These are phyloP conservation scores for Oopsacas minuta DNA, from an alignment of 37 sponge, comb jelly and placozoan species.

Conservation along the genomic window DNA sequence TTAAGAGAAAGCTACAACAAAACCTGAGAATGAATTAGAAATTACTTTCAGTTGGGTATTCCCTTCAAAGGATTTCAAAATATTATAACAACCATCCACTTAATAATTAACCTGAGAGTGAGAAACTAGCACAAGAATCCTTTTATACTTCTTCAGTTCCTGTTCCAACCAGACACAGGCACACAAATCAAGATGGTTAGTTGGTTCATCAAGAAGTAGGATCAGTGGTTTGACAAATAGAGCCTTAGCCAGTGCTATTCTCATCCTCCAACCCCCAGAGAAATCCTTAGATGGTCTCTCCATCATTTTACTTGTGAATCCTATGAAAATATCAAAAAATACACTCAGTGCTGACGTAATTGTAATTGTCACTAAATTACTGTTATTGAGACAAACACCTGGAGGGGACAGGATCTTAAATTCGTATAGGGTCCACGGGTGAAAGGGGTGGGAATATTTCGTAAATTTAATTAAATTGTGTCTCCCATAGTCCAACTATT, in stretches of 20 bases:
- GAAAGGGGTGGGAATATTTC: too few relatives aligned
- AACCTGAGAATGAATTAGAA: too few relatives aligned
- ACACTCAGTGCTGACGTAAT: too few relatives aligned
- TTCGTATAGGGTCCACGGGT: background rate
- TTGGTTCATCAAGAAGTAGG: constrained; percentile 83
- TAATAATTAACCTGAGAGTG: constrained; percentile 61
- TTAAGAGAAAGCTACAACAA: too few relatives aligned
- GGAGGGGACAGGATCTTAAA: constrained; percentile 8
- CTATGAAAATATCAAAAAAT: too few relatives aligned
- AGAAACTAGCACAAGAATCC: constrained; percentile 78
- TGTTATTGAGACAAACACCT: background rate
- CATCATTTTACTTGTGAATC: constrained; percentile 54
- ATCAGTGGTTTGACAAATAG: constrained; percentile 70
- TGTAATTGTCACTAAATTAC: background rate
- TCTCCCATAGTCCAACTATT: too few relatives aligned
- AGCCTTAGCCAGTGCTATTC: constrained; percentile 68
- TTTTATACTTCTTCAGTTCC: constrained; percentile 69
- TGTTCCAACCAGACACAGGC: constrained; percentile 95
- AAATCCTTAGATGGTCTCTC: constrained; percentile 54
- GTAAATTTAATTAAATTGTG: too few relatives aligned
- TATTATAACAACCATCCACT: too few relatives aligned
- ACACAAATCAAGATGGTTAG: constrained; percentile 87
- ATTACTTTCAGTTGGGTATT: too few relatives aligned
- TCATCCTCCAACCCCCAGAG: constrained; percentile 94
- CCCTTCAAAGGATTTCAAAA: too few relatives aligned